phyloP scores from a whole-genome alignment of 2,797 vertebrate species.

The Myotis vivesi region DNA sequence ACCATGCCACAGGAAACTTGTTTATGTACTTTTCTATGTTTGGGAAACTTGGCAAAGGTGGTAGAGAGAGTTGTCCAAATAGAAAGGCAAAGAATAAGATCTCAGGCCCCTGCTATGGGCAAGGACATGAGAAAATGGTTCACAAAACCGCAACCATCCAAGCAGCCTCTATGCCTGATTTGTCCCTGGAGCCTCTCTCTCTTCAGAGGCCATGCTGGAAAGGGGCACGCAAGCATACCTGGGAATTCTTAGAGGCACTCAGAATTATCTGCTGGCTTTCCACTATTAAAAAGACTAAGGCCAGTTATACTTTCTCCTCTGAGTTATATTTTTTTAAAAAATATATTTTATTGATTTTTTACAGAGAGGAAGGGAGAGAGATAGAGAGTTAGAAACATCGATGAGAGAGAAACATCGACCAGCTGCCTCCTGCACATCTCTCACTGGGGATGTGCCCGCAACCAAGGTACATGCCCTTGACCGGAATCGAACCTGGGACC shows the following conservation, averaged over 20 bases:
- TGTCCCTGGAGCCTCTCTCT: neutral
- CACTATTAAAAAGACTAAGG: neutral
- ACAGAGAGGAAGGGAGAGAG: too few species aligned
- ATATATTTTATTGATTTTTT: too few species aligned
- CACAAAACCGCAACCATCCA: neutral
- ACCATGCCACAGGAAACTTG: neutral
- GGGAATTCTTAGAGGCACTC: neutral
- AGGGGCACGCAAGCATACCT: neutral
- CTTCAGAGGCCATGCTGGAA: neutral
- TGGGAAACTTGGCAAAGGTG: slow-evolving; percentile 15
- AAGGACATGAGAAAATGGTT: neutral
- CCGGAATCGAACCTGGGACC: too few species aligned
- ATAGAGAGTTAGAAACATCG: too few species aligned
- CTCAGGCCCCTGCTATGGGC: neutral
- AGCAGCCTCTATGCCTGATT: neutral
- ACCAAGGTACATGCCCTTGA: too few species aligned
- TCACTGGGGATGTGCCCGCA: too few species aligned
- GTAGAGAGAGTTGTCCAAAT: neutral
- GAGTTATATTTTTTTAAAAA: neutral
- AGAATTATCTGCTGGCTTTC: neutral
- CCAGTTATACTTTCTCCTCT: neutral
- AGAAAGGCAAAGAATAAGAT: neutral
- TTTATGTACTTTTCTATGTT: neutral
- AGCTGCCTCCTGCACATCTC: too few species aligned
- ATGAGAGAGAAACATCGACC: too few species aligned